Percentiles rank a stretch among this genome's conserved stretches.
These are phyloP conservation scores for Andrena haemorrhoa DNA, from an alignment of 2,888 invertebrate species.

Conservation along the genomic window DNA sequence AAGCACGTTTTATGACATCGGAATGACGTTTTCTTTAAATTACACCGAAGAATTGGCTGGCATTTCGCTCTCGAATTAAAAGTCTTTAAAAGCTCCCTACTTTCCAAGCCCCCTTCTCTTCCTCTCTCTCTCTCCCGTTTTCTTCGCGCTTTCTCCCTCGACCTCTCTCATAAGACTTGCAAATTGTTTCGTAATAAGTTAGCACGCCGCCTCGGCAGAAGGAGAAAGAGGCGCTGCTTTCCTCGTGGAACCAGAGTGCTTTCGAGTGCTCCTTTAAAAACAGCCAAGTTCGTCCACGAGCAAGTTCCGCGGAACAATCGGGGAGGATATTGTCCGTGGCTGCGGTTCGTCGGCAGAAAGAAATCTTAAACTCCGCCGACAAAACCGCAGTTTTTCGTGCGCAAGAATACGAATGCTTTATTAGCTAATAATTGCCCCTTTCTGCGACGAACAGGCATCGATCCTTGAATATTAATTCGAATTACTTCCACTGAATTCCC, in stretches of 20 bases:
- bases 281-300: conserved; percentile 33
- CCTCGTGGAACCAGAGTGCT: conserved; percentile 32
- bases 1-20: conserved; percentile 37
- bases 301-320: conserved; percentile 51
- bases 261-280: conserved; percentile 57
- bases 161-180: conserved; percentile 74
- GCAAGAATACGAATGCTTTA: neutral
- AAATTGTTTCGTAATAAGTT: conserved; percentile 78
- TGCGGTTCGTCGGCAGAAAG: neutral
- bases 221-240: conserved; percentile 50
- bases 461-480: neutral
- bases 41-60: conserved; percentile 12
- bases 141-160: conserved; percentile 30
- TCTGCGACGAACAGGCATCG: too few relatives aligned
- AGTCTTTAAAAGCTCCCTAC: conserved; percentile 63
- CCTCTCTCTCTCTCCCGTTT: neutral
- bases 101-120: conserved; percentile 4
- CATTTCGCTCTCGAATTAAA: conserved; percentile 65
- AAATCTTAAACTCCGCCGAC: conserved; percentile 7
- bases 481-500: neutral
- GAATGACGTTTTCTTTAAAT: conserved; percentile 37
- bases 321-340: conserved; percentile 28
- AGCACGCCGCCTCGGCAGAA: conserved; percentile 58
- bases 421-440: conserved; percentile 23
- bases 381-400: neutral